Evolutionary conservation across 2,888 invertebrate genomes (phyloP).

Genomic region (Drosophila nr. perissopoda): DNA sequence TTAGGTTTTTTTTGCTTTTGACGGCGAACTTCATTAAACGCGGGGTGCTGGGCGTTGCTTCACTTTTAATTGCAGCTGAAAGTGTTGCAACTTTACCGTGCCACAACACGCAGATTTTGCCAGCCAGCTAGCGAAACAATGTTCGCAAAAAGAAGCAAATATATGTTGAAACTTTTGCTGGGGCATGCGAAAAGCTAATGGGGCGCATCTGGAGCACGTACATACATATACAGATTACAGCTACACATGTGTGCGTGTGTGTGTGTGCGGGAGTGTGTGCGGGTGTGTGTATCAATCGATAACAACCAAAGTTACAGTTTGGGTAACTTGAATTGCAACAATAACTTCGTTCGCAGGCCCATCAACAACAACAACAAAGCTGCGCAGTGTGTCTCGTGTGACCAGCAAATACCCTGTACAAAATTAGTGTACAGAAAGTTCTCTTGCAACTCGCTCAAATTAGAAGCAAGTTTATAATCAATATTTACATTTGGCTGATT

Average conservation of each 20-base stretch:
- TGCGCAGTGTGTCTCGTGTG: not conserved
- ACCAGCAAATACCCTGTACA: slow-evolving; percentile 16
- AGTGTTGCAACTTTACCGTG: slow-evolving; percentile 67
- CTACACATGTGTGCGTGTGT: slow-evolving; percentile 4
- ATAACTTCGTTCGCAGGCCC: slow-evolving; percentile 45
- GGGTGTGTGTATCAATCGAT: slow-evolving; percentile 56
- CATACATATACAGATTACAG: slow-evolving; percentile 7
- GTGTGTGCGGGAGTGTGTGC: slow-evolving; percentile 9
- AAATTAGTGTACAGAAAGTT: not conserved
- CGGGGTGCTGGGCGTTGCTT: slow-evolving; percentile 7
- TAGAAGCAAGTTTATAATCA: not conserved
- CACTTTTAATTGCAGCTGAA: slow-evolving; percentile 57
- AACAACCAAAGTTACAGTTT: slow-evolving; percentile 30
- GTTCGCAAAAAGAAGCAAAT: slow-evolving; percentile 73
- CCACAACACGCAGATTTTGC: slow-evolving; percentile 69
- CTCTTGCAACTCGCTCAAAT: not conserved
- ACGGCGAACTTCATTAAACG: slow-evolving; percentile 42
- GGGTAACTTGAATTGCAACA: slow-evolving; percentile 47
- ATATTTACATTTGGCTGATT: not conserved
- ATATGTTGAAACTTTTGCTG: slow-evolving; percentile 67
- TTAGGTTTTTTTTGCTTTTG: slow-evolving; percentile 5
- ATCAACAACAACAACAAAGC: slow-evolving; percentile 34
- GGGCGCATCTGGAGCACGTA: slow-evolving; percentile 57
- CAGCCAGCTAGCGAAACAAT: slow-evolving; percentile 53
- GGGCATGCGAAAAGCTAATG: slow-evolving; percentile 50